Evolutionary conservation across 1,140 invertebrate genomes (phyloP).

Genomic region (Scaptomyza graminum): DNA sequence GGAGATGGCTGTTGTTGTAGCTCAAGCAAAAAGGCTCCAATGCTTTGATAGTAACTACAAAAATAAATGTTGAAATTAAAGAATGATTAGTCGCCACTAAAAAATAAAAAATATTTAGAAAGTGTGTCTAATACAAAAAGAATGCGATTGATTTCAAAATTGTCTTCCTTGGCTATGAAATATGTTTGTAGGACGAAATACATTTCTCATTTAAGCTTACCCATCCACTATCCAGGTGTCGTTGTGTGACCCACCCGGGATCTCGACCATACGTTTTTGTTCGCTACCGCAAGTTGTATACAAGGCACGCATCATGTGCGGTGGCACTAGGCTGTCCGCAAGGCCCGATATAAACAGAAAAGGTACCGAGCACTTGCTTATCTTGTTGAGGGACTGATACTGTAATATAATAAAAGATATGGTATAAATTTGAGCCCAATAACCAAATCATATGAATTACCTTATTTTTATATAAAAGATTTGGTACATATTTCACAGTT

Average conservation of each 20-base stretch:
- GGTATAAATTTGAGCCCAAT: not conserved
- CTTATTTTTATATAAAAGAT: slow-evolving; percentile 93
- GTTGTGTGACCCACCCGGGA: slow-evolving; percentile 92
- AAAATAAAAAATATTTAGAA: too few relatives aligned
- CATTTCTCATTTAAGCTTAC: slow-evolving; percentile 41
- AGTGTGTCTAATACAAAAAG: too few relatives aligned
- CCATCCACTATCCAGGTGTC: slow-evolving; percentile 90
- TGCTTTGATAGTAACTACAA: slow-evolving; percentile 86
- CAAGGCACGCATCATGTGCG: slow-evolving; percentile 92
- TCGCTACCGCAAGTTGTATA: slow-evolving; percentile 88
- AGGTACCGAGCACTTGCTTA: slow-evolving; percentile 87
- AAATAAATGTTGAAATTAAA: slow-evolving; percentile 32
- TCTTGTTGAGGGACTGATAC: slow-evolving; percentile 86
- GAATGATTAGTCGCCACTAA: too few relatives aligned
- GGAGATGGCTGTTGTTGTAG: slow-evolving; percentile 68
- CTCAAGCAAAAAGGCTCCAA: slow-evolving; percentile 86
- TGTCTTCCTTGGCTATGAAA: too few relatives aligned
- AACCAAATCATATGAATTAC: slow-evolving; percentile 83
- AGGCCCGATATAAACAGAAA: slow-evolving; percentile 92
- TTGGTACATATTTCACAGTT: slow-evolving; percentile 89
- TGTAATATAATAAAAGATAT: slow-evolving; percentile 8
- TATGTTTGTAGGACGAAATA: too few relatives aligned
- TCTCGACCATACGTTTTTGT: slow-evolving; percentile 89
- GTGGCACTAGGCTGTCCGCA: slow-evolving; percentile 93
- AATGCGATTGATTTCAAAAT: too few relatives aligned